phyloP scores from a whole-genome alignment of 1,140 invertebrate genomes.

The Bombyx mandarina region DNA sequence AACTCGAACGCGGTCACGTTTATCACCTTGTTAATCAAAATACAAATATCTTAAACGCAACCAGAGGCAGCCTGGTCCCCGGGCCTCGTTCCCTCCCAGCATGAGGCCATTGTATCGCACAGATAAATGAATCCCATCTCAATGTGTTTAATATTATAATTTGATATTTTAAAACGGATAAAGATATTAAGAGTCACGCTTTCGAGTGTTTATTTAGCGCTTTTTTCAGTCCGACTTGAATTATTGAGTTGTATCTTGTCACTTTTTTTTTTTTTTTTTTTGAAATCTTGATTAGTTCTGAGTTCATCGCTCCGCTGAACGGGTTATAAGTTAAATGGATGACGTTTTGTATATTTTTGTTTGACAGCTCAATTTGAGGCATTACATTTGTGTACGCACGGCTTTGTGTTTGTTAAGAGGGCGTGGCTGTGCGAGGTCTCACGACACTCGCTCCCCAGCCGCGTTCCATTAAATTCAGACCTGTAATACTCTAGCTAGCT shows the following conservation, averaged over 20 bases:
- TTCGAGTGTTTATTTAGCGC: slow-evolving; percentile 51
- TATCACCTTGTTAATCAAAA: slow-evolving; percentile 6
- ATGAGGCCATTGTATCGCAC: slow-evolving; percentile 42
- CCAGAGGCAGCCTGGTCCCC: neutral
- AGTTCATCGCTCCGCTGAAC: slow-evolving; percentile 1
- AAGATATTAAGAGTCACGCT: slow-evolving; percentile 64
- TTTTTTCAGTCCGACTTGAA: slow-evolving; percentile 7
- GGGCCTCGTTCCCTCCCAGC: slow-evolving; percentile 18
- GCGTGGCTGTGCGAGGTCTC: too few relatives aligned
- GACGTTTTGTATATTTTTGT: neutral
- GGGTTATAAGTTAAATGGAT: neutral
- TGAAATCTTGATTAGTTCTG: neutral
- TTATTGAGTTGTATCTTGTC: slow-evolving; percentile 3
- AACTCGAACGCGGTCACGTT: slow-evolving; percentile 1
- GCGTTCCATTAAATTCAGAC: too few relatives aligned
- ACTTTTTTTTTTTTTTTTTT: neutral
- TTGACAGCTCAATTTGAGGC: slow-evolving; percentile 2
- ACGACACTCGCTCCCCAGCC: too few relatives aligned
- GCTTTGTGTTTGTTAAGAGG: too few relatives aligned
- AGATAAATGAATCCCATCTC: slow-evolving; percentile 49
- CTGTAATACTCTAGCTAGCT: too few relatives aligned
- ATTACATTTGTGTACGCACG: too few relatives aligned
- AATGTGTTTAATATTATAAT: slow-evolving; percentile 63
- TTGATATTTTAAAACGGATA: slow-evolving; percentile 64
- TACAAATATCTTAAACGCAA: slow-evolving; percentile 4